Base-by-base conservation (phyloP, 2,113 vertebrate species). In the Phylloscopus whistleri region DNA sequence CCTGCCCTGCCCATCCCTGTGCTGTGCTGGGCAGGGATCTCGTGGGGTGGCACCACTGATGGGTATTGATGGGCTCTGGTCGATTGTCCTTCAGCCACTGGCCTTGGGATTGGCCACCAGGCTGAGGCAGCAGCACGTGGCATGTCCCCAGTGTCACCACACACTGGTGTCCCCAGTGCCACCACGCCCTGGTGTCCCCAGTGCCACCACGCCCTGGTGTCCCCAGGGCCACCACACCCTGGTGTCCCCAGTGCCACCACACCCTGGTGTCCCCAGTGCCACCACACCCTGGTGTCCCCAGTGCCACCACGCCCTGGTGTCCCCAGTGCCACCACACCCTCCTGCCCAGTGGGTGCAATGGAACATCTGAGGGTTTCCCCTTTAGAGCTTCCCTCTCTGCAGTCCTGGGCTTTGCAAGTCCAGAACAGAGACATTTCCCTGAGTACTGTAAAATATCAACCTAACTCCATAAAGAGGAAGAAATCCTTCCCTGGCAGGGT, bases 401-500 rank as follows among this genome's bases (percentile, higher is more conserved):
- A 44, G 0, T 44, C 43, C n/a, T 33, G 55, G 77, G 7, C 16
- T 62, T 63, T 74, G 31, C 56, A 28, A 53, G 21, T 35, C 44
- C 58, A 67, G 48, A 68, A 51, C 14, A 63, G 30, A 53, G 19
- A 18, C 1, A 1, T 33, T 30, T 64, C 52, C 27, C 49, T 44
- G 52, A 75, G 15, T 19, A 11, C 30, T 58, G 30, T 66, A 27
- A 63, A 72, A 64, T 51, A 22, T 14, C 1, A 0, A 33, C 2
- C 23, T 10, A 20, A 41, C 17, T 59, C 21, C 59, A 4, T 49
- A 11, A 46, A 52, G 35, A 5, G 63, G 35, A 73, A 43, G 28
- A 0, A 60, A 48, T 27, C 13, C 0, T 5, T 41, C 24, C 24
- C 24, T 68, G n/a, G 0, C 0, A 83, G n/a, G 33, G 24, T 24